phyloP scores from a whole-genome alignment of 2,888 invertebrate genomes.

The Tuta absoluta region DNA sequence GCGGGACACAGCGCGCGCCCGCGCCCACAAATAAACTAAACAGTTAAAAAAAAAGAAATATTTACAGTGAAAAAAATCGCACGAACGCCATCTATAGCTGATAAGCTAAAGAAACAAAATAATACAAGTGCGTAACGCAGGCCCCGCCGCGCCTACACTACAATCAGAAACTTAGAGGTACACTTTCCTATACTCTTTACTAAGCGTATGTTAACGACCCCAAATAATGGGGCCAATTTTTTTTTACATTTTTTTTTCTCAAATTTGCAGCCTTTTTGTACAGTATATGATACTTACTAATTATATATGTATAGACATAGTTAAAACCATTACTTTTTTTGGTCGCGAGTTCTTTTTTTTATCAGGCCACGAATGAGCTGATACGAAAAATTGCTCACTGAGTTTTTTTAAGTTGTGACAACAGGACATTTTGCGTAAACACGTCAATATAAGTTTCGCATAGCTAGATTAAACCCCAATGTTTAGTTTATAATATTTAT shows the following conservation, averaged over 20 bases:
- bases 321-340: constrained; percentile 72
- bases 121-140: constrained; percentile 42
- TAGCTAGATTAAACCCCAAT: constrained; percentile 64
- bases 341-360: constrained; percentile 55
- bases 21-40: constrained; percentile 44
- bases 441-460: constrained; percentile 58
- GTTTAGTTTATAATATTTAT: constrained; percentile 58
- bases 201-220: constrained; percentile 78
- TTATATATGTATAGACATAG: constrained; percentile 77
- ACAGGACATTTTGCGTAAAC: constrained; percentile 62
- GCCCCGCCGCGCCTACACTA: constrained; percentile 54
- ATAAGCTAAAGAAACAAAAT: constrained; percentile 44
- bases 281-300: constrained; percentile 79
- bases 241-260: constrained; percentile 72
- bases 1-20: constrained; percentile 31
- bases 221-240: constrained; percentile 70
- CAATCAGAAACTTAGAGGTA: constrained; percentile 74
- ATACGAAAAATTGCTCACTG: constrained; percentile 50
- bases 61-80: constrained; percentile 57
- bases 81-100: constrained; percentile 47
- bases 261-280: constrained; percentile 76
- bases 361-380: constrained; percentile 39
- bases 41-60: constrained; percentile 58
- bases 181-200: constrained; percentile 70
- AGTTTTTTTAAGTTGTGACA: constrained; percentile 62